phyloP scores from a whole-genome alignment of 2,113 vertebrate species.

The Gorilla gorilla region DNA sequence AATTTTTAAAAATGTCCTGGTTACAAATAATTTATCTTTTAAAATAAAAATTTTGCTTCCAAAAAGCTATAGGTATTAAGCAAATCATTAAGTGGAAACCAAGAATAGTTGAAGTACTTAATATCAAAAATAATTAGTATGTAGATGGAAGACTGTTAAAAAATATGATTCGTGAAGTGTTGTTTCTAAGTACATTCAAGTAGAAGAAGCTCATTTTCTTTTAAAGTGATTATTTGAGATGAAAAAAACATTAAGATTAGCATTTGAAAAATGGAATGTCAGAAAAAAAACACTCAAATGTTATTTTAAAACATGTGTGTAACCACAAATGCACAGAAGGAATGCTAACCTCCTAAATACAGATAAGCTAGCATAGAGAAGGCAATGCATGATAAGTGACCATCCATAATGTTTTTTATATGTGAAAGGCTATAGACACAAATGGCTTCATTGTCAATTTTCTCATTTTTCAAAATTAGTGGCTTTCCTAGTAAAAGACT shows the following conservation, averaged over 20 bases:
- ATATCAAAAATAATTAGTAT: background rate
- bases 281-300: background rate
- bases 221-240: background rate
- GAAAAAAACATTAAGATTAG: background rate
- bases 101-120: background rate
- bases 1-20: background rate
- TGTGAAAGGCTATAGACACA: background rate
- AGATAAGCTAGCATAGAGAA: background rate
- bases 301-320: background rate
- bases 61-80: background rate
- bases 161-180: background rate
- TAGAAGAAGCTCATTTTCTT: background rate
- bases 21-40: background rate
- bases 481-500: constrained; percentile 67
- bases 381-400: background rate
- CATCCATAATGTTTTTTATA: background rate
- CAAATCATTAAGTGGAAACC: constrained; percentile 3
- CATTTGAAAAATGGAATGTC: constrained; percentile 15
- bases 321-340: background rate
- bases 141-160: background rate
- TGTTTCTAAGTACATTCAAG: constrained; percentile 24
- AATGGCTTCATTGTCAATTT: background rate
- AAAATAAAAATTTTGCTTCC: background rate
- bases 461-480: constrained; percentile 43
- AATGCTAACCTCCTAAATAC: background rate